phyloP scores from a whole-genome alignment of 2,888 invertebrate species.

The Petrolisthes cinctipes region DNA sequence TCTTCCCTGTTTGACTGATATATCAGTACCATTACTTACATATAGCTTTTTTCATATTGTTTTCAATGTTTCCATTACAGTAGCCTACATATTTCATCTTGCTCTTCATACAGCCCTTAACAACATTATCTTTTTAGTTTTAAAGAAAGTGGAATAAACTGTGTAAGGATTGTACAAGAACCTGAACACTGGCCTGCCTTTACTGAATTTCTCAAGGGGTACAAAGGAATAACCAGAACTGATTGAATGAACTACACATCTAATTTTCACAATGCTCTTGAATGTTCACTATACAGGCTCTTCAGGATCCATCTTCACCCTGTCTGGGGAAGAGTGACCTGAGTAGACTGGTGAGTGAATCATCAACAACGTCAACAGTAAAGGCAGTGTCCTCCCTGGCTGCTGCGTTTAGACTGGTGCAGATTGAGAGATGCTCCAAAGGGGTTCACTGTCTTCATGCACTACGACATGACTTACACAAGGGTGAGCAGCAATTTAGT shows the following conservation, averaged over 20 bases:
- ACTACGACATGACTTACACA: slow-evolving; percentile 38
- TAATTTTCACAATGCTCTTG: neutral
- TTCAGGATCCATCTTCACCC: slow-evolving; percentile 1
- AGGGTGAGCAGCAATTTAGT: slow-evolving; percentile 20
- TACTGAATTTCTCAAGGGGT: neutral
- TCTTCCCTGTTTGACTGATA: no score
- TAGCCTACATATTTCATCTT: no score
- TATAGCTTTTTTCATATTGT: no score
- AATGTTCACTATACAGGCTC: neutral
- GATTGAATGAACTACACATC: neutral
- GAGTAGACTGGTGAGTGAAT: slow-evolving; percentile 10
- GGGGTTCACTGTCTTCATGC: slow-evolving; percentile 51
- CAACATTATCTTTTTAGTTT: no score
- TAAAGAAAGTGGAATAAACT: no score
- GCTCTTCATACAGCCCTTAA: no score
- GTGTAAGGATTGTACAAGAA: no score
- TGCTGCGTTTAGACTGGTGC: slow-evolving; percentile 69
- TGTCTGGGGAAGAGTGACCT: slow-evolving; percentile 17
- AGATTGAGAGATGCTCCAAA: slow-evolving; percentile 67
- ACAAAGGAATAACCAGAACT: neutral
- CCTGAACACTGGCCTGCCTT: no score
- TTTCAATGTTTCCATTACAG: no score
- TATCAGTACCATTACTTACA: no score
- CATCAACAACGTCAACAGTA: slow-evolving; percentile 63
- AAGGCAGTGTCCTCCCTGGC: slow-evolving; percentile 69